Percentiles rank a stretch among this genome's conserved stretches.
Evolutionary conservation across 2,113 vertebrate genomes (phyloP).

Genomic region (Dascyllus trimaculatus): DNA sequence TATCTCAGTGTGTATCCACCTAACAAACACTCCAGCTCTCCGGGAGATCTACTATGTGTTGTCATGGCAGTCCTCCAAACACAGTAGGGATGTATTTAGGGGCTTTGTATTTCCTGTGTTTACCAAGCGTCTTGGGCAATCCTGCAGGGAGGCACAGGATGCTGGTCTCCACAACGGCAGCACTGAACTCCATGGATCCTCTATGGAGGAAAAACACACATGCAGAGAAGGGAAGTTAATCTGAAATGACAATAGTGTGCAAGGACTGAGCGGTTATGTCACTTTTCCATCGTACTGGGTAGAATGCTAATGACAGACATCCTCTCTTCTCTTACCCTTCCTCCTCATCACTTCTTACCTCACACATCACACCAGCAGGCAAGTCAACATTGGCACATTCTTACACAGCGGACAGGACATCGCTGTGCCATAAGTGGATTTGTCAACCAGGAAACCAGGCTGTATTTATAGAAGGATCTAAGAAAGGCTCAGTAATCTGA

Average conservation of each 20-base stretch:
- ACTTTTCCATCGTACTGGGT: constrained; percentile 36
- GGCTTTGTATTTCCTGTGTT: constrained; percentile 78
- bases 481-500: constrained; percentile 53
- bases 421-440: constrained; percentile 70
- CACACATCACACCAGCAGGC: constrained; percentile 12
- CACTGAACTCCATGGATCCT: constrained; percentile 47
- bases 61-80: constrained; percentile 82
- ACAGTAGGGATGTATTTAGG: constrained; percentile 80
- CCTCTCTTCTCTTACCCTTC: constrained; percentile 7
- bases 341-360: constrained; percentile 31
- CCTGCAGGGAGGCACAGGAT: constrained; percentile 67
- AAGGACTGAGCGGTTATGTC: constrained; percentile 58
- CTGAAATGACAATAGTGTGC: constrained; percentile 57
- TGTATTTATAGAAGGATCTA: constrained; percentile 72
- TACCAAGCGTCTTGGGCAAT: constrained; percentile 72
- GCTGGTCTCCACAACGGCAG: constrained; percentile 60
- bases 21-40: constrained; percentile 69
- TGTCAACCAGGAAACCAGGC: constrained; percentile 52
- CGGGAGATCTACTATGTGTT: constrained; percentile 75
- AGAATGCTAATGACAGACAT: constrained; percentile 46
- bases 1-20: constrained; percentile 78
- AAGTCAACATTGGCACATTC: constrained; percentile 43
- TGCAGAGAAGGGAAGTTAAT: constrained; percentile 62
- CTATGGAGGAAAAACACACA: constrained; percentile 31
- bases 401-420: constrained; percentile 43